phyloP scores from a whole-genome alignment of 2,888 invertebrate genomes.

The Cantharis lateralis region DNA sequence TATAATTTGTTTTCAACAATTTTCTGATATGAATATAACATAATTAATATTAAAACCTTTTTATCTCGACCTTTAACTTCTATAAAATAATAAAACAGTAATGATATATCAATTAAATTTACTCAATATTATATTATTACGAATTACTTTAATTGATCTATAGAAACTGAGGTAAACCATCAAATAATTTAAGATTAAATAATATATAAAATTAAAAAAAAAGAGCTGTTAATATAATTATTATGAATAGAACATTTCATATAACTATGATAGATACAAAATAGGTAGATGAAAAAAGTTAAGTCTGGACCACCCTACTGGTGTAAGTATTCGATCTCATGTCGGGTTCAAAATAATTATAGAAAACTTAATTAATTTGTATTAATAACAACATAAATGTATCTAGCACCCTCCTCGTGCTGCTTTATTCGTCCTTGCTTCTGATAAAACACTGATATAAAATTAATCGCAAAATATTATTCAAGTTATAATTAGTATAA shows the following conservation, averaged over 20 bases:
- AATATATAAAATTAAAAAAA: too few relatives aligned
- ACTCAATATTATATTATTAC: neutral
- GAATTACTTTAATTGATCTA: neutral
- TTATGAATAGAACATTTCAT: neutral
- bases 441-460: neutral
- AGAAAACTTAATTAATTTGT: neutral
- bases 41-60: neutral
- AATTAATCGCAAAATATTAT: neutral
- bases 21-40: neutral
- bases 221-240: too few relatives aligned
- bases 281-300: neutral
- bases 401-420: neutral
- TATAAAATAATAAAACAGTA: neutral
- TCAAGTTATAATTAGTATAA: neutral
- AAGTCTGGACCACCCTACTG: neutral
- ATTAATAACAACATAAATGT: neutral
- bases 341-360: neutral
- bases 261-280: too few relatives aligned
- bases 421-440: neutral
- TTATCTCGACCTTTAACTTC: neutral
- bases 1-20: neutral
- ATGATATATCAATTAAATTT: neutral
- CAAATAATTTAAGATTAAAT: too few relatives aligned
- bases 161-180: too few relatives aligned
- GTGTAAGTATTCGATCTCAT: too few relatives aligned